Evolutionary conservation across 2,797 vertebrate genomes (phyloP).

Genomic region (Gambelia wislizenii): DNA sequence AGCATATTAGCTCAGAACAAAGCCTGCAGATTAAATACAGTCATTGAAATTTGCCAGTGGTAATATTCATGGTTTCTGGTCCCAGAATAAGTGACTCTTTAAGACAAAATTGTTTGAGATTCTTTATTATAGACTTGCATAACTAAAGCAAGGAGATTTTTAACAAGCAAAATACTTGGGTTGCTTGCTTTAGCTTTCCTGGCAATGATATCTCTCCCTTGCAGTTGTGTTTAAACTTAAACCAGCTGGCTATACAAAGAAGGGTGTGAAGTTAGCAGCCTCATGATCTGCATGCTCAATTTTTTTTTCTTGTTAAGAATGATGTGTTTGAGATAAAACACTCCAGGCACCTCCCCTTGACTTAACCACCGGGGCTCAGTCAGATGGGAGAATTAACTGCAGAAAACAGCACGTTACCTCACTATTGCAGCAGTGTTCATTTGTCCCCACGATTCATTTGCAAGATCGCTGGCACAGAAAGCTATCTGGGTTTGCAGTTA

Average conservation of each 20-base stretch:
- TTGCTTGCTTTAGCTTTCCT: fast-evolving
- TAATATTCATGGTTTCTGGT: neutral
- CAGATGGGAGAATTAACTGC: no score
- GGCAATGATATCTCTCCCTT: conserved; percentile 40
- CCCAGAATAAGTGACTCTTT: neutral
- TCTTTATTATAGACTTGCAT: neutral
- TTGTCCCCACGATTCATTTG: no score
- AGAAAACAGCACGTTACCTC: no score
- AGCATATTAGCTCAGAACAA: neutral
- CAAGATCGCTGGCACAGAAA: no score
- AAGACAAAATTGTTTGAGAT: neutral
- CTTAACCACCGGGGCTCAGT: no score
- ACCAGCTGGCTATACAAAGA: neutral
- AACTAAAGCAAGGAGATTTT: neutral
- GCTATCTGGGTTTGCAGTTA: no score
- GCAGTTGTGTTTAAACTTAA: neutral
- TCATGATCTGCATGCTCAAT: neutral
- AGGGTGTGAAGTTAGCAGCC: neutral
- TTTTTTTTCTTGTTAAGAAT: neutral
- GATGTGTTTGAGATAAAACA: conserved; percentile 60
- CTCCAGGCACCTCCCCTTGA: conserved; percentile 46
- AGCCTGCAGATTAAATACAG: neutral
- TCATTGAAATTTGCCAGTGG: neutral
- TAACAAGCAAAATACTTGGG: neutral
- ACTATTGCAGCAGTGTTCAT: no score